These are phyloP conservation scores for Bursaphelenchus mucronatus DNA, from an alignment of 1,140 invertebrate genomes.

Conservation along the genomic window DNA sequence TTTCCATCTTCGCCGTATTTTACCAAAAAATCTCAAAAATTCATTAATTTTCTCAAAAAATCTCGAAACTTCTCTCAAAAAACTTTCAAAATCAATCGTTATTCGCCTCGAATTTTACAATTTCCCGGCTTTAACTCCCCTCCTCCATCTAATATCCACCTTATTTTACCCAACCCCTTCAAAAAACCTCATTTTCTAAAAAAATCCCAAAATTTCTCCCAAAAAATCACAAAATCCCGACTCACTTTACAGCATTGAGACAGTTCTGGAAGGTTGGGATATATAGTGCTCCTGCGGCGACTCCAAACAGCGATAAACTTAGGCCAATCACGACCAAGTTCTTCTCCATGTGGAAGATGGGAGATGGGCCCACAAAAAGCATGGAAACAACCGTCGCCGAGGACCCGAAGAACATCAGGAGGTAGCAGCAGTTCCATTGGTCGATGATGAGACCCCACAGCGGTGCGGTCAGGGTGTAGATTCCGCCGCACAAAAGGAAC, in stretches of 20 bases:
- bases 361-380: slow-evolving; percentile 58
- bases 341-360: slow-evolving; percentile 53
- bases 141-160: neutral
- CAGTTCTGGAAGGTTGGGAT: slow-evolving; percentile 60
- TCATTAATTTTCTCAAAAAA: no score
- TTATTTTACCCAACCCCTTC: slow-evolving; percentile 26
- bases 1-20: no score
- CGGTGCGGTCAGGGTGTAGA: slow-evolving; percentile 76
- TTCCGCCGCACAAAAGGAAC: slow-evolving; percentile 79
- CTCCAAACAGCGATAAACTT: slow-evolving; percentile 51
- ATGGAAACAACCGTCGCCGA: slow-evolving; percentile 54
- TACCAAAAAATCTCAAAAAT: no score
- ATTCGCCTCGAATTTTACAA: no score
- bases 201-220: neutral
- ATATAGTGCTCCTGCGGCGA: slow-evolving; percentile 58
- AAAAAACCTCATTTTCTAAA: slow-evolving; percentile 38
- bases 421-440: slow-evolving; percentile 46
- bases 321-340: slow-evolving; percentile 55
- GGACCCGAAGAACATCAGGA: slow-evolving; percentile 54
- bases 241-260: slow-evolving; percentile 59
- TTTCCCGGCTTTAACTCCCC: no score
- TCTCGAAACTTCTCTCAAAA: no score
- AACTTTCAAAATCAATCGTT: no score
- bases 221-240: slow-evolving; percentile 1
- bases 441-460: slow-evolving; percentile 68